Evolutionary conservation across 2,113 vertebrate genomes (phyloP).

Genomic region (Daphoenositta chrysoptera): DNA sequence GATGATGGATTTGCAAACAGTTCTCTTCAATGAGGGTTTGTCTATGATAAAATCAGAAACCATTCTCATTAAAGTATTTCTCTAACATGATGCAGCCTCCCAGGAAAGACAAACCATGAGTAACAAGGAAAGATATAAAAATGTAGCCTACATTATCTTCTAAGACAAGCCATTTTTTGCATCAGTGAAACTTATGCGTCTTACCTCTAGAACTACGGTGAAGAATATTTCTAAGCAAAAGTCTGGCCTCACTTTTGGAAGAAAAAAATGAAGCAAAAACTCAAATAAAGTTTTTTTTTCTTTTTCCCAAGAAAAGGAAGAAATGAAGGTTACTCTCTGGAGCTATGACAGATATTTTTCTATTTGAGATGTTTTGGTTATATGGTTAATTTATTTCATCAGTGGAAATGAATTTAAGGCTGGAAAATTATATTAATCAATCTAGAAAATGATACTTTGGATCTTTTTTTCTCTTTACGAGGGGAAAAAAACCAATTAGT

Average conservation of each 20-base stretch:
- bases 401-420: neutral
- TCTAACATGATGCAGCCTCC: neutral
- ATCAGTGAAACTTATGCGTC: neutral
- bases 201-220: neutral
- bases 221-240: neutral
- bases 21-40: neutral
- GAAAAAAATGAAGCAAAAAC: neutral
- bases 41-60: neutral
- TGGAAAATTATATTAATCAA: neutral
- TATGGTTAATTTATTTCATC: neutral
- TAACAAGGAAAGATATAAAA: neutral
- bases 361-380: neutral
- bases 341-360: neutral
- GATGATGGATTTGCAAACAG: neutral
- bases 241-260: neutral
- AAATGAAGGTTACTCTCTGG: neutral
- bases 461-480: neutral
- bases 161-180: neutral
- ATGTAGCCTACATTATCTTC: neutral
- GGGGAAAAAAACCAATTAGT: neutral
- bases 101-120: neutral
- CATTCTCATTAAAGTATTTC: neutral
- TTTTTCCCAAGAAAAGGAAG: neutral
- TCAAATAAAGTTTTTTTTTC: neutral
- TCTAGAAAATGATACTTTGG: accelerated